A percentile compares a stretch with the other conserved stretches of the same genome.
phyloP scores from a whole-genome alignment of 2,888 invertebrate species.

The Lasioglossum villosulum region DNA sequence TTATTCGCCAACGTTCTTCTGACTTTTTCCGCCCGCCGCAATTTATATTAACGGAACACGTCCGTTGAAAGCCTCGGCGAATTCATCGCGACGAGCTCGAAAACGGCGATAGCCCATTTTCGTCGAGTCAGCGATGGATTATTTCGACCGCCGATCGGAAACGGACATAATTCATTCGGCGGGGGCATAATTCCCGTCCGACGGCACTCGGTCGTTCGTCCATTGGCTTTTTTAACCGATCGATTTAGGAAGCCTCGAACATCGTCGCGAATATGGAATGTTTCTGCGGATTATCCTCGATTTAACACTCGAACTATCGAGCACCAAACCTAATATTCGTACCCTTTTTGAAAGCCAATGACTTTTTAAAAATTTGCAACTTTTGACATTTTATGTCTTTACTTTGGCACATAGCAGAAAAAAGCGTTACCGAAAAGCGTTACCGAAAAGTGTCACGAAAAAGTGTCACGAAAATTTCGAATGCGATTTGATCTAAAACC shows the following conservation, averaged over 20 bases:
- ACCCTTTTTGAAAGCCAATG: neutral
- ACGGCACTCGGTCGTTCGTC: constrained; percentile 12
- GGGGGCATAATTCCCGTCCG: constrained; percentile 42
- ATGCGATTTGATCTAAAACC: no score
- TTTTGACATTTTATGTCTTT: no score
- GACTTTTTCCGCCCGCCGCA: neutral
- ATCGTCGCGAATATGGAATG: constrained; percentile 3
- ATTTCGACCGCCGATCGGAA: constrained; percentile 51
- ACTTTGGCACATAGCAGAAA: no score
- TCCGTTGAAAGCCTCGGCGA: neutral
- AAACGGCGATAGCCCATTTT: constrained; percentile 46
- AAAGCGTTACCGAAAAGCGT: no score
- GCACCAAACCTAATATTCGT: neutral
- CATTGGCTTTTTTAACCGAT: constrained; percentile 38
- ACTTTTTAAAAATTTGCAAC: no score
- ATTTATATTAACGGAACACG: constrained; percentile 24
- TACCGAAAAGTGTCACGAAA: no score
- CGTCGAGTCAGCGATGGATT: constrained; percentile 58
- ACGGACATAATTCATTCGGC: constrained; percentile 54
- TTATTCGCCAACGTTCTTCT: neutral
- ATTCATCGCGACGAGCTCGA: constrained; percentile 35
- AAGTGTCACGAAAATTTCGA: no score
- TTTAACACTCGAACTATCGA: no score
- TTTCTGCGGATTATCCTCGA: neutral
- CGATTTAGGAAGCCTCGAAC: constrained; percentile 22